Conservation (phyloP, 2,113 vertebrate genomes). For the Podarcis raffonei region DNA sequence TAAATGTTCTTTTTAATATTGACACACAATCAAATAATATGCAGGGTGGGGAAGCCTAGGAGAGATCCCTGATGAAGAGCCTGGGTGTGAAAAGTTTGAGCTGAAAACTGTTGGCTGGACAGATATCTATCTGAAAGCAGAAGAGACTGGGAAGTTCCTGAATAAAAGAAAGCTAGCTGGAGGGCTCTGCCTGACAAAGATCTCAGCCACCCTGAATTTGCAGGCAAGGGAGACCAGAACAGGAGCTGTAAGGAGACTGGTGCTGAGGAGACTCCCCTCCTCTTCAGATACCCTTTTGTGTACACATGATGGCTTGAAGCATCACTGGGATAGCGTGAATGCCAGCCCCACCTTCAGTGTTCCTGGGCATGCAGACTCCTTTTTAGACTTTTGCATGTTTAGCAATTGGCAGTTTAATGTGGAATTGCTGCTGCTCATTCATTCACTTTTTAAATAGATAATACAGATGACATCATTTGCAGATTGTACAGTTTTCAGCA, state of each 20-base stretch:
- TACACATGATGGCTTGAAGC: background rate
- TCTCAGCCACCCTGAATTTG: background rate
- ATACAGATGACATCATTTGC: background rate
- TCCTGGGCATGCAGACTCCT: background rate
- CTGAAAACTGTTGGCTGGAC: background rate
- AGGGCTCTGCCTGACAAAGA: background rate
- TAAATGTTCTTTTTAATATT: background rate
- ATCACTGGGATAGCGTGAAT: background rate
- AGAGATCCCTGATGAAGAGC: background rate
- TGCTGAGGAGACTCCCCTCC: too few relatives aligned
- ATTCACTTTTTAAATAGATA: background rate
- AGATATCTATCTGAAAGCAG: background rate
- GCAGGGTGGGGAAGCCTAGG: background rate
- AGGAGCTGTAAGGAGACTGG: background rate
- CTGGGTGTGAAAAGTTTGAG: background rate
- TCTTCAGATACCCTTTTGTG: background rate
- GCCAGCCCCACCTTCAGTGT: background rate
- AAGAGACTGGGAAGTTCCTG: background rate
- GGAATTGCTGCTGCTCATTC: background rate
- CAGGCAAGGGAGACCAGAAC: background rate
- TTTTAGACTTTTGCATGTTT: background rate
- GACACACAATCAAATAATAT: conserved; percentile 2
- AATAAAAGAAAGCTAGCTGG: background rate
- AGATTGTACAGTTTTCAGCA: background rate
- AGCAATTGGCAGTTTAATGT: background rate